phyloP scores from a whole-genome alignment of 37 sponge, comb jelly and placozoan species.

The Hormiphora californensis region DNA sequence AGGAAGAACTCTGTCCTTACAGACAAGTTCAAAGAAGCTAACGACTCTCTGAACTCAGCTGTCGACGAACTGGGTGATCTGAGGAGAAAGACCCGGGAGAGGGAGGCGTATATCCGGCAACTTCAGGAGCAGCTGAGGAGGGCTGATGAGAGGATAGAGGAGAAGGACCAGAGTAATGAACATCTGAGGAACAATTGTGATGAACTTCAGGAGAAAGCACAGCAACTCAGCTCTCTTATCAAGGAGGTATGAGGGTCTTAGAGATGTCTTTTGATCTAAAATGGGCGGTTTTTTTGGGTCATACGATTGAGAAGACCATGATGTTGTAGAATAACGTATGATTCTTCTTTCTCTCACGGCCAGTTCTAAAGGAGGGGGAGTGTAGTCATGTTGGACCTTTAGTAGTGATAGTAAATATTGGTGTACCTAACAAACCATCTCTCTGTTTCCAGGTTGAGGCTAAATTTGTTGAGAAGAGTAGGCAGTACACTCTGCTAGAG shows the following conservation, averaged over 20 bases:
- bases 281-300: too few species aligned
- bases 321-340: too few species aligned
- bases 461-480: slow-evolving; percentile 11
- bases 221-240: not conserved
- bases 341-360: too few species aligned
- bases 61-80: not conserved
- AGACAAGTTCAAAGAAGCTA: slow-evolving; percentile 50
- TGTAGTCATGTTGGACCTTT: too few species aligned
- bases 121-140: not conserved
- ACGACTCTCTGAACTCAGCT: not conserved
- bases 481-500: slow-evolving; percentile 34
- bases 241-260: not conserved
- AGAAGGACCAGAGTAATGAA: slow-evolving; percentile 24
- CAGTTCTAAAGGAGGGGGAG: too few species aligned
- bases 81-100: slow-evolving; percentile 15
- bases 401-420: too few species aligned
- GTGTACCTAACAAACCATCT: too few species aligned
- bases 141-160: not conserved
- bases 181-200: slow-evolving; percentile 40
- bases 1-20: slow-evolving; percentile 14
- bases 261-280: too few species aligned
- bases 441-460: not conserved
- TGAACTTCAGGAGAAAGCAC: slow-evolving; percentile 34
- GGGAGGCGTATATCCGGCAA: slow-evolving; percentile 36
- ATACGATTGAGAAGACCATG: too few species aligned